Evolutionary conservation across 2,888 invertebrate genomes (phyloP), one percentile per base, ranked within the genome.

Genomic region (Rhingia campestris): DNA sequence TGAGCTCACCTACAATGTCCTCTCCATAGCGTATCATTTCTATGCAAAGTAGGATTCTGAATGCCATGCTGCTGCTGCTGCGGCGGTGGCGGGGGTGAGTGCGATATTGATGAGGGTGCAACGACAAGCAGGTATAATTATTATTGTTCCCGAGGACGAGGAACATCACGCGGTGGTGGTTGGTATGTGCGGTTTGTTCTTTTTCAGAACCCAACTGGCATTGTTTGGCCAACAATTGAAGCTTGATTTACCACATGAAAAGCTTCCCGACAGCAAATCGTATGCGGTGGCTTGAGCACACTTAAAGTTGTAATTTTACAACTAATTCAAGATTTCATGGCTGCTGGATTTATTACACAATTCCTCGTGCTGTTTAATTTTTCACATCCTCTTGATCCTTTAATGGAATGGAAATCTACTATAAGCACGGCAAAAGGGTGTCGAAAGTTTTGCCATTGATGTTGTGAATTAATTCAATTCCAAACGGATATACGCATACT

Each of bases 191-290:
- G 84, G 82, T 77, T 54, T 73, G 59, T 79, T 74, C 69, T 59
- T 70, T 74, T 47, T 51, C n/a, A 54, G 69, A 22, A 22, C 22
- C 30, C 35, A 51, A 43, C 22, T 67, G 49, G 84, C 77, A 70
- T 84, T 84, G 84, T 84, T 84, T 84, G 79, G 53, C 74, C 70
- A 84, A 84, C 79, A 84, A 84, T 84, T 69, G 82, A 77, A 74
- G 79, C 79, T 56, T 84, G 82, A 84, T 84, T 84, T 79, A 79
- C 82, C 79, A 64, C 79, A 81, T 70, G 45, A 70, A 69, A 51
- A 56, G 63, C 45, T 12, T 30, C 22, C 22, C 22, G 35, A 22
- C 10, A 7, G 22, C 33, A 39, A 5, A 37, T 5, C 12, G 43
- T 22, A 6, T 6, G 14, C 4, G 47, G 47, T 22, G 22, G 22